Base-by-base conservation (phyloP, 2,797 vertebrate species). In the Coluber constrictor region DNA sequence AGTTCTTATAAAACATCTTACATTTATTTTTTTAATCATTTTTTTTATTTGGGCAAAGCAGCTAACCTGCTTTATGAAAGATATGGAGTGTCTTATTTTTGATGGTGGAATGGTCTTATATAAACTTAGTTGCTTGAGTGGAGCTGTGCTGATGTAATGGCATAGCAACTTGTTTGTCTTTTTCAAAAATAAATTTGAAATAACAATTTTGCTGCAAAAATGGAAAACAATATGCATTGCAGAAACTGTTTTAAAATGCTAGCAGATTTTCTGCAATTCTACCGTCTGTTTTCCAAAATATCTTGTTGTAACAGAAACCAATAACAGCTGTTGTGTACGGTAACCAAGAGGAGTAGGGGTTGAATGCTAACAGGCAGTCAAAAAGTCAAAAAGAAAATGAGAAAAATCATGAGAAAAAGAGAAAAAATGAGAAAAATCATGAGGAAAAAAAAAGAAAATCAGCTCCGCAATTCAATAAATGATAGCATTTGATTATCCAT, bases 251-350 rank as follows among this genome's bases (percentile, higher is more conserved):
- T 90, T 55, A 63, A 94, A 88, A 93, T 27, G 3, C 66, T 94
- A 23, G 16, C 74, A 55, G 27, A 70, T 91, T 5, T 25, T 20
- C 10, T 18, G 56, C 66, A 92, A 89, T 86, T 55, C 37, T 3
- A 6, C 55, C 18, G 74, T 13, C 79, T 0, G 1, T 90, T 91
- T 91, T 13, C 66, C 0, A 91, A 92, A 94, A 57, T 70, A 70
- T 63, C 9, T 94, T 37, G 51, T 88, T n/a, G 56, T 88, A 57
- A 55, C 70, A 92, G 89, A 93, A 93, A 88, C 93, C 90, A 54
- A 89, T 25, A 87, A 51, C 57, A 93, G 54, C 54, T 93, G 61
- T 43, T 92, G 66, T 61, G 61, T 94, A 92, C 61, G 74, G 86
- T 60, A 0, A 5, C 61, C 86, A 93, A 32, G n/a, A 32, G 32